Base-by-base conservation (phyloP, 2,888 invertebrate species). In the Eupsilia transversa region DNA sequence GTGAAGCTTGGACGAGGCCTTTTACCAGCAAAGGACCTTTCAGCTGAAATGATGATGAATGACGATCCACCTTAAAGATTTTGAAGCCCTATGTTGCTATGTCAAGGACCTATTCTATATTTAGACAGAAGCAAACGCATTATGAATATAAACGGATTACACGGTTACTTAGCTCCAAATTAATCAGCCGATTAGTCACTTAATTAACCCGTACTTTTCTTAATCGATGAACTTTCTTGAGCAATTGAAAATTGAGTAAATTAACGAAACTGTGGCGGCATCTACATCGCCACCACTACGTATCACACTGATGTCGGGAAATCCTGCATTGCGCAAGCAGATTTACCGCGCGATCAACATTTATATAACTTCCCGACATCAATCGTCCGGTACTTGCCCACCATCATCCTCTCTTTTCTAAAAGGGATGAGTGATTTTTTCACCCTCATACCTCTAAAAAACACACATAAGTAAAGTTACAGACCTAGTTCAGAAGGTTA, bases 171-270 rank as follows among this genome's bases (percentile, higher is more conserved):
- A 75, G 56, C 46, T 75, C 49, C 35, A 27, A 80, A 83, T 78
- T 82, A 78, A 72, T 72, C 72, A 68, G 65, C 52, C 52, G 46
- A 79, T 79, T 82, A 83, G 61, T 56, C 56, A 54, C 60, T 63
- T 46, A 54, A 33, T 33, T 82, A 80, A 77, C 61, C 72, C 64
- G 56, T 66, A 61, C 59, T 70, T 67, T 77, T 74, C 70, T 74
- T 57, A 59, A 83, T 69, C 56, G 41, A 52, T 5, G 10, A 68
- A 83, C 49, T 79, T 83, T 83, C 67, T 74, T 7, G 6, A 20
- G 43, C 56, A 74, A 83, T 59, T 54, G 68, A 60, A 83, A 83
- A 79, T 67, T 69, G 10, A 60, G 33, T 41, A 35, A 67, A 71
- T 71, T 71, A 67, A 72, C 52, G 27, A 33, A 41, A 77, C 66